Evolutionary conservation across 2,113 vertebrate genomes (phyloP), one percentile per base, ranked within the genome.

Genomic region (Patagioenas fasciata): DNA sequence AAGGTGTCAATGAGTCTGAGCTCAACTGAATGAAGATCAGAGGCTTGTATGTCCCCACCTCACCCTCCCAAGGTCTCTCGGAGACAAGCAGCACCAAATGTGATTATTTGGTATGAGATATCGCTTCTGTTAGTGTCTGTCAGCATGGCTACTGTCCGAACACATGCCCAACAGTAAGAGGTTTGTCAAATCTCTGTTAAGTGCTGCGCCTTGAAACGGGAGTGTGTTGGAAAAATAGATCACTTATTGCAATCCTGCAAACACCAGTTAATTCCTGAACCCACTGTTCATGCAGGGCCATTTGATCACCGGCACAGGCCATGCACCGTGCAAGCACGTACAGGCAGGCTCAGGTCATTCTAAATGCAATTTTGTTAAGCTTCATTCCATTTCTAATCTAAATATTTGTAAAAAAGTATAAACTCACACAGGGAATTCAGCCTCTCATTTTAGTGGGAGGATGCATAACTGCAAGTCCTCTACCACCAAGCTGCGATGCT

Each of bases 261-360:
- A 86, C 16, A 71, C 31, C 56, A 48, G 8, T 69, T 84, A 75
- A 36, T 32, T 94, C 50, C 53, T 34, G 34, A 78, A 40, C 40
- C 40, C 79, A 12, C 40, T 44, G 53, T 79, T 86, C 89, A 48
- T 71, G 44, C 53, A 67, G 53, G 88, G 74, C 38, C 38, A 19
- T 85, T 85, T 79, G 53, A 26, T 24, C 18, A 1, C 69, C 72
- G 57, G 83, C 85, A 87, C 28, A 20, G 31, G 34, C 75, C 36
- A 7, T 15, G 47, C 6, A 73, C 32, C 1, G 0, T 19, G 38
- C 0, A 0, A 83, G 26, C 36, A 38, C 1, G 20, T 31, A 51
- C 1, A 1, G 64, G 65, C 69, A 74, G 48, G 38, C 32, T 71
- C 29, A 48, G 50, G 66, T 21, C 87, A 69, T 61, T 80, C 72